Base-by-base conservation (phyloP, 2,113 vertebrate species). In the Penelope pileata region DNA sequence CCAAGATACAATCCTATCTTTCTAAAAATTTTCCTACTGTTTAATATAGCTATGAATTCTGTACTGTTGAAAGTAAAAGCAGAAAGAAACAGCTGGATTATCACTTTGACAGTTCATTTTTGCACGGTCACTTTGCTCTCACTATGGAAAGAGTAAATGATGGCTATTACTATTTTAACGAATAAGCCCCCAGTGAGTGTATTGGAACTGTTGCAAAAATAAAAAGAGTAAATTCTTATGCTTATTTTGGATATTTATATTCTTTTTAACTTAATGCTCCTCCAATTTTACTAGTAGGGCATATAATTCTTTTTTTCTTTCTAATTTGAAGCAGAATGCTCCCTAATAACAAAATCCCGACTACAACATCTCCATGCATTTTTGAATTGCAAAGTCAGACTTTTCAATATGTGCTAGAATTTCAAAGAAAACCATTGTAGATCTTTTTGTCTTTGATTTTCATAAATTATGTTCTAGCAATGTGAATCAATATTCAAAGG, bases 11-110 rank as follows among this genome's bases (percentile, higher is more conserved):
- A 38, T n/a, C 27, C 32, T 78, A 26, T 15, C 36, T 64, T 82
- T 74, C 51, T 30, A 89, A 94, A 64, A 74, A 83, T 95, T 88
- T 94, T 77, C 40, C 82, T 50, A 40, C 66, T 95, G 32, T 32
- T 94, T 82, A 93, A 96, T 66, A 60, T 29, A 88, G 40, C 74
- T 78, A 62, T 64, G 79, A 68, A 72, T 90, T 93, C 83, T 85
- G 34, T 45, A 93, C 26, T 21, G 43, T 23, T 91, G 47, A 34
- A 81, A 40, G 79, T 89, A 81, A 94, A 72, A 59, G 30, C 83
- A 59, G 19, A 26, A 48, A 70, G 83, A 70, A 94, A 64, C 51
- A 96, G 64, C 60, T 80, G 85, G 80, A 64, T 63, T 86, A 60
- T 56, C 40, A 70, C 64, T 86, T 68, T 74, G 30, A 29, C 32